Percentiles rank a stretch among this genome's conserved stretches.
Evolutionary conservation across 1,140 invertebrate species (phyloP).

Genomic region (Danaus melanippus): DNA sequence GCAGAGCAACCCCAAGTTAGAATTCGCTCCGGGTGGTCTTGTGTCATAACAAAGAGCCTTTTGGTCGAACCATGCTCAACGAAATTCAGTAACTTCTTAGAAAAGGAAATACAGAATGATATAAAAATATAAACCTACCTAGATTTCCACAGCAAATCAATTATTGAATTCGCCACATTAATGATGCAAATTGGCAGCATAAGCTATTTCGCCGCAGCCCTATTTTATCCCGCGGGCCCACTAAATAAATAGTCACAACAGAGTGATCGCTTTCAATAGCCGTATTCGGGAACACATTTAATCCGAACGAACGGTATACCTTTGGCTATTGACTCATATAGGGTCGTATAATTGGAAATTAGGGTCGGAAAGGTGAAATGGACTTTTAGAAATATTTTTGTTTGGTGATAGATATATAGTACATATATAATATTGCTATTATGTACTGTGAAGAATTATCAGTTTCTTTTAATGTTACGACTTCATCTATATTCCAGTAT

Average conservation of each 20-base stretch:
- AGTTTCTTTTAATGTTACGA: no score
- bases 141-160: constrained; percentile 52
- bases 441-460: no score
- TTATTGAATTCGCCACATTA: constrained; percentile 42
- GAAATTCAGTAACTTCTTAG: no score
- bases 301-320: constrained; percentile 25
- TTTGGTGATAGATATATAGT: no score
- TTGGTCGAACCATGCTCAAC: no score
- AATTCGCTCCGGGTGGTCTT: no score
- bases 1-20: no score
- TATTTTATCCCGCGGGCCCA: constrained; percentile 33
- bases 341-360: constrained; percentile 16
- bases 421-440: no score
- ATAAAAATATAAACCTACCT: background rate
- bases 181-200: constrained; percentile 55
- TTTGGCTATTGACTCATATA: constrained; percentile 13
- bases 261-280: constrained; percentile 41
- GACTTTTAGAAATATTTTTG: constrained; percentile 5
- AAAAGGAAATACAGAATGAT: no score
- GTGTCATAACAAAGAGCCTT: no score
- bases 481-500: no score
- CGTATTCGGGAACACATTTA: constrained; percentile 35
- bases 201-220: constrained; percentile 40
- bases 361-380: constrained; percentile 6
- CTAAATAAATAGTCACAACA: constrained; percentile 48